phyloP scores from a whole-genome alignment of 1,140 invertebrate species.

The Leptopilina boulardi region DNA sequence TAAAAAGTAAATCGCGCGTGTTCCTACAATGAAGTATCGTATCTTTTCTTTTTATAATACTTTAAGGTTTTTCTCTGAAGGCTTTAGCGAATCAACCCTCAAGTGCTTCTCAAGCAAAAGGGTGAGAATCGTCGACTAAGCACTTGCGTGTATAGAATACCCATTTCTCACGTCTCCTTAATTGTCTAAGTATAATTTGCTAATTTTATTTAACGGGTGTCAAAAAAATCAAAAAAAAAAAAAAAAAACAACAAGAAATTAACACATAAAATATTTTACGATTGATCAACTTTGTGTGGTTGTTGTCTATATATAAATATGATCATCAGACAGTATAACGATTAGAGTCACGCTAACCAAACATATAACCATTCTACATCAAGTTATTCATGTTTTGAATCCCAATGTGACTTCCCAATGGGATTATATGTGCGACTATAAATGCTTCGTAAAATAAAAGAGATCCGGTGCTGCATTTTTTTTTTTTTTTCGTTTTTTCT shows the following conservation, averaged over 20 bases:
- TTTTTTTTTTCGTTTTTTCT: no score
- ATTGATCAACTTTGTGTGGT: neutral
- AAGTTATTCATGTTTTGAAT: constrained; percentile 9
- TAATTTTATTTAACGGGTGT: constrained; percentile 61
- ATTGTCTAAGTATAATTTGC: constrained; percentile 48
- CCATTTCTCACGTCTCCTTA: neutral
- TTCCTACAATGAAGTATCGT: constrained; percentile 57
- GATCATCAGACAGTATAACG: neutral
- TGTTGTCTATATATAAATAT: no score
- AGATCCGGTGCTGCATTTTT: neutral
- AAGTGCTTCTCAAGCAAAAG: constrained; percentile 35
- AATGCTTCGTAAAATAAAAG: neutral
- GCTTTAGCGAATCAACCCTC: constrained; percentile 39
- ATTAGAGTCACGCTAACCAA: constrained; percentile 33
- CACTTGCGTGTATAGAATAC: constrained; percentile 45
- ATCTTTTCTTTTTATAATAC: constrained; percentile 47
- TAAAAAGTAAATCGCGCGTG: constrained; percentile 53
- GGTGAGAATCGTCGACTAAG: constrained; percentile 48
- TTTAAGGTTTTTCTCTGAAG: neutral
- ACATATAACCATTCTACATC: neutral
- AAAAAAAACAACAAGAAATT: constrained; percentile 16
- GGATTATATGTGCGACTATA: neutral
- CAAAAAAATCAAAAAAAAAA: constrained; percentile 51
- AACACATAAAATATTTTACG: neutral
- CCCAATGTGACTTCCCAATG: neutral